phyloP scores from a whole-genome alignment of 1,140 invertebrate genomes.

The Macrosteles quadrilineatus region DNA sequence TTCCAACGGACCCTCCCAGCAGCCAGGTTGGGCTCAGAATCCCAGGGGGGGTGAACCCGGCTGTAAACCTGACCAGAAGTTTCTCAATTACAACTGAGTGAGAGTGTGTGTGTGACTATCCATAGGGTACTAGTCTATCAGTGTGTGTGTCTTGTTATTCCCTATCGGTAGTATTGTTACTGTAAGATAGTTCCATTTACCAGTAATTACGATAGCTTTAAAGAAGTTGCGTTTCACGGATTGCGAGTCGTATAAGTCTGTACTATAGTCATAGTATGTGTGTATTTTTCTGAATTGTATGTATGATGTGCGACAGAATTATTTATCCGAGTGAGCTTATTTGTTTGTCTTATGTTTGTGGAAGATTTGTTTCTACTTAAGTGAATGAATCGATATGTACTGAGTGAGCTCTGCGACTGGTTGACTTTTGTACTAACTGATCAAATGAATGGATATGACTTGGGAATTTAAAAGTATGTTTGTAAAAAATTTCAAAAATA shows the following conservation, averaged over 20 bases:
- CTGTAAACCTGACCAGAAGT: slow-evolving; percentile 4
- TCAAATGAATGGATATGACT: neutral
- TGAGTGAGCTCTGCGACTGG: neutral
- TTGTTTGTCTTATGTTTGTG: neutral
- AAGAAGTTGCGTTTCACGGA: too few relatives aligned
- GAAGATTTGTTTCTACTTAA: neutral
- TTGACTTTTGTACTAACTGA: neutral
- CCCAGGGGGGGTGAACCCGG: slow-evolving; percentile 14
- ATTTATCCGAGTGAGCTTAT: neutral
- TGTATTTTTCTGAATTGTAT: neutral
- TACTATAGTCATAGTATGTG: neutral
- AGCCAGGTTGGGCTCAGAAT: slow-evolving; percentile 54
- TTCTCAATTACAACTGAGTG: slow-evolving; percentile 24
- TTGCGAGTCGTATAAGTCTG: neutral
- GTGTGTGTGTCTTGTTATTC: too few relatives aligned
- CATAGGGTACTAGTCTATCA: too few relatives aligned
- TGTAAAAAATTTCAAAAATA: neutral
- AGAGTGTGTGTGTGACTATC: neutral
- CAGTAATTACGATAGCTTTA: too few relatives aligned
- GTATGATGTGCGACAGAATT: slow-evolving; percentile 3
- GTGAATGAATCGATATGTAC: neutral
- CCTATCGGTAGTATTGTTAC: too few relatives aligned
- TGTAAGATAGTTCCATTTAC: too few relatives aligned
- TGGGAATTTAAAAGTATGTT: slow-evolving; percentile 3
- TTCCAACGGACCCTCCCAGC: slow-evolving; percentile 54